Conservation (phyloP, 2,888 invertebrate species). For the Himalopsyche anomala region DNA sequence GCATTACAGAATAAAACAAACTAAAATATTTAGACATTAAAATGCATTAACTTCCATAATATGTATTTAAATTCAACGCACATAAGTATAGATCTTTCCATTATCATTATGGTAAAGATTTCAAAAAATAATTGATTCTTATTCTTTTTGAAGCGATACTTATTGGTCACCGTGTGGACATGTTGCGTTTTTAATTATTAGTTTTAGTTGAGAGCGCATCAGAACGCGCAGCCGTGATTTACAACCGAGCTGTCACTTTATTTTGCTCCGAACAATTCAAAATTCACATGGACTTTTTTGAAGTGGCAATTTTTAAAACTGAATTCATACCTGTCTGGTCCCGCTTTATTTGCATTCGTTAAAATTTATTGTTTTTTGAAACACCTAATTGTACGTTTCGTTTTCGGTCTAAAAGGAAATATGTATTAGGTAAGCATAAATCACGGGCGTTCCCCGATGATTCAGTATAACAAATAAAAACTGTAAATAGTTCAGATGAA, state of each 20-base stretch:
- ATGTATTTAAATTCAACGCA: too few species aligned
- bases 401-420: background rate
- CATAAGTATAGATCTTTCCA: too few species aligned
- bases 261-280: background rate
- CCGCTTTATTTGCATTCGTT: slow-evolving; percentile 35
- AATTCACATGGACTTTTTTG: slow-evolving; percentile 15
- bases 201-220: slow-evolving; percentile 47
- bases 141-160: background rate
- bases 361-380: background rate
- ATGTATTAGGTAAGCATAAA: background rate
- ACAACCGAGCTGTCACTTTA: slow-evolving; percentile 23
- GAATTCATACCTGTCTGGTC: background rate
- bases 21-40: too few species aligned
- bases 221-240: slow-evolving; percentile 19
- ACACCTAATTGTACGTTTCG: slow-evolving; percentile 10
- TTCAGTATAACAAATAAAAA: background rate
- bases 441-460: background rate
- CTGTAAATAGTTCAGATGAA: background rate
- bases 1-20: too few species aligned
- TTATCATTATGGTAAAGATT: too few species aligned
- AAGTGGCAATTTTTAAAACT: slow-evolving; percentile 23
- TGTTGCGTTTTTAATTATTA: slow-evolving; percentile 58
- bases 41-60: too few species aligned
- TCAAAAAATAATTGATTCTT: background rate
- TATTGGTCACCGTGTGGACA: background rate